Conservation (phyloP, 2,888 invertebrate genomes). For the Tridacna crocea region DNA sequence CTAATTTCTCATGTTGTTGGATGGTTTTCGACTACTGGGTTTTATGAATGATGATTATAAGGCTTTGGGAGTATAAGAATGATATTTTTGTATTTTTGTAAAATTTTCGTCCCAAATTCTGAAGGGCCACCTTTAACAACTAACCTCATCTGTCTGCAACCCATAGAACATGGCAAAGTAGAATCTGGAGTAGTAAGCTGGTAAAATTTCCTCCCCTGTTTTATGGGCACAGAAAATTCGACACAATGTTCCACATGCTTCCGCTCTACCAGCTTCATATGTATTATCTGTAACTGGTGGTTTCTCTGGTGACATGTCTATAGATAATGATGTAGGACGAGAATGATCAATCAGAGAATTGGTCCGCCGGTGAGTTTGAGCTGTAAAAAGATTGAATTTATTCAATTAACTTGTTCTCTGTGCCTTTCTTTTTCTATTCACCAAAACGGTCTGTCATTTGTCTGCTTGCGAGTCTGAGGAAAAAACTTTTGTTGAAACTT, state of each 20-base stretch:
- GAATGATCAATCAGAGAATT: constrained; percentile 80
- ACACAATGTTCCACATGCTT: constrained; percentile 97
- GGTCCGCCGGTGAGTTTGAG: constrained; percentile 72
- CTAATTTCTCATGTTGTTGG: too few species aligned
- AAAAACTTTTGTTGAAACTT: too few species aligned
- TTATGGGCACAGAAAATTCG: constrained; percentile 98
- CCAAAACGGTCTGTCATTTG: too few species aligned
- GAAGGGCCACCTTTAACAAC: too few species aligned
- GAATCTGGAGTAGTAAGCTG: constrained; percentile 95
- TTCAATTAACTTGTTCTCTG: too few species aligned
- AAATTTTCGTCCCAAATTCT: too few species aligned
- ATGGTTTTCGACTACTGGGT: too few species aligned
- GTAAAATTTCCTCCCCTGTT: constrained; percentile 95
- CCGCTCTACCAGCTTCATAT: constrained; percentile 91
- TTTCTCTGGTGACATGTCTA: constrained; percentile 71
- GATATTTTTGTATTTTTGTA: too few species aligned
- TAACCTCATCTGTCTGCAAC: constrained; percentile 87
- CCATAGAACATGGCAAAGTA: constrained; percentile 96
- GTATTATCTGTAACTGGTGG: constrained; percentile 70
- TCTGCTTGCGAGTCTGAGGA: too few species aligned
- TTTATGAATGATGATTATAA: too few species aligned
- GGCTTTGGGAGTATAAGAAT: too few species aligned
- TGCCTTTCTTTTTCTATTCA: too few species aligned
- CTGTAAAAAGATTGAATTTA: constrained; percentile 22
- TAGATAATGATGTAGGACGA: constrained; percentile 76